Conservation (phyloP, 2,113 vertebrate genomes). For the Rhabdornis inornatus region DNA sequence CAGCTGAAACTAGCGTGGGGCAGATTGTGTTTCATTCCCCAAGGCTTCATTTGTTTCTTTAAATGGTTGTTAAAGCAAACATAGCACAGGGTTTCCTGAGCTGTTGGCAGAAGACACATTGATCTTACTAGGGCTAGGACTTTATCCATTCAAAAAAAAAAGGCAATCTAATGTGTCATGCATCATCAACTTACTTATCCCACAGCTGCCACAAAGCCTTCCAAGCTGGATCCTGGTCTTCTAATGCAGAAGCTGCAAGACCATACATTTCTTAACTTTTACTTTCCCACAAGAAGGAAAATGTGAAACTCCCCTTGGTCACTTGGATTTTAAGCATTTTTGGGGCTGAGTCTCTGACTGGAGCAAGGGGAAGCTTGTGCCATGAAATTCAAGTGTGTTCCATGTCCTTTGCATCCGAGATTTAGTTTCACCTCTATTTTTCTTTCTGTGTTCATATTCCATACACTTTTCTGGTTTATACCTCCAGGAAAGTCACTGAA, state of each 20-base stretch:
- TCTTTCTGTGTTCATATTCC: not conserved
- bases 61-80: not conserved
- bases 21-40: not conserved
- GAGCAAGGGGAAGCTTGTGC: not conserved
- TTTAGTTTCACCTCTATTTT: not conserved
- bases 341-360: not conserved
- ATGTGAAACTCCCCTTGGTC: not conserved
- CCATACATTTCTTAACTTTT: not conserved
- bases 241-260: not conserved
- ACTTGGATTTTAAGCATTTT: not conserved
- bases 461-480: not conserved
- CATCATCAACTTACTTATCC: not conserved
- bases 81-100: not conserved
- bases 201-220: not conserved
- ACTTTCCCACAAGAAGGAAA: not conserved
- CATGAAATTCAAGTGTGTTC: not conserved
- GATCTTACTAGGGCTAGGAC: not conserved
- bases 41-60: not conserved
- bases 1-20: fast-evolving
- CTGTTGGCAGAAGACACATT: not conserved
- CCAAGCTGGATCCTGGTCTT: not conserved
- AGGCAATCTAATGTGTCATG: not conserved
- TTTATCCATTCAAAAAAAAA: not conserved
- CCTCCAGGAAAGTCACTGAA: not conserved
- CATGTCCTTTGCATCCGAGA: not conserved